These are phyloP conservation scores for Poeciliopsis occidentalis DNA, from an alignment of 2,113 vertebrate genomes.

Conservation along the genomic window DNA sequence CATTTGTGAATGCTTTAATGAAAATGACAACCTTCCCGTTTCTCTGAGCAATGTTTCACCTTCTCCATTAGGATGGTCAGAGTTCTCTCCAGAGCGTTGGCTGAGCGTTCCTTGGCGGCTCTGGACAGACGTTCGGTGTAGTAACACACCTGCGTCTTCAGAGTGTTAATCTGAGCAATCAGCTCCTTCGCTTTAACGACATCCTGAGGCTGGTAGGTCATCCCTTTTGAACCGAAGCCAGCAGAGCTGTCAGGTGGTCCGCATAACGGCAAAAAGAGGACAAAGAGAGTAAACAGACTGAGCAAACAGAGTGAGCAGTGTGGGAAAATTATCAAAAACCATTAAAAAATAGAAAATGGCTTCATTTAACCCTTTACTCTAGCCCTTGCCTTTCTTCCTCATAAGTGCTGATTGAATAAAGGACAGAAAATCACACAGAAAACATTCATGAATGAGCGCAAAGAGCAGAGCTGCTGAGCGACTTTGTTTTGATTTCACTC, in stretches of 20 bases:
- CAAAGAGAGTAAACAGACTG: not conserved
- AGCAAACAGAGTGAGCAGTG: not conserved
- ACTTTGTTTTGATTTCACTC: conserved; percentile 73
- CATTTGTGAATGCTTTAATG: no score
- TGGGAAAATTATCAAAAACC: not conserved
- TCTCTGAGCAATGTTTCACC: conserved; percentile 70
- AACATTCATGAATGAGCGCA: not conserved
- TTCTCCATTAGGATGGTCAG: conserved; percentile 95
- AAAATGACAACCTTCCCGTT: not conserved
- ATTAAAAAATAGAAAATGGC: not conserved
- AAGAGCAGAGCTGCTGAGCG: not conserved
- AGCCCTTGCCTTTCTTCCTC: conserved; percentile 94
- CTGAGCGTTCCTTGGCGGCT: conserved; percentile 93
- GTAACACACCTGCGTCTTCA: conserved; percentile 98
- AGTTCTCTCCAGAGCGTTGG: conserved; percentile 94
- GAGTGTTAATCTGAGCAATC: conserved; percentile 95
- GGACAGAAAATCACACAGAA: conserved; percentile 32
- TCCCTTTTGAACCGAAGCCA: conserved; percentile 84
- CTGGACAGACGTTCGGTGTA: conserved; percentile 94
- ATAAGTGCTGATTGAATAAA: conserved; percentile 83
- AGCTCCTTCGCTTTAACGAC: conserved; percentile 94
- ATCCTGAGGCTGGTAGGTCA: conserved; percentile 93
- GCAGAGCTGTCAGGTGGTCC: conserved; percentile 69
- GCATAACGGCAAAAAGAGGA: not conserved
- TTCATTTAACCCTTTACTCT: not conserved